Evolutionary conservation across 2,888 invertebrate species (phyloP), one percentile per base, ranked within the genome.

Genomic region (Calameuta pallipes): DNA sequence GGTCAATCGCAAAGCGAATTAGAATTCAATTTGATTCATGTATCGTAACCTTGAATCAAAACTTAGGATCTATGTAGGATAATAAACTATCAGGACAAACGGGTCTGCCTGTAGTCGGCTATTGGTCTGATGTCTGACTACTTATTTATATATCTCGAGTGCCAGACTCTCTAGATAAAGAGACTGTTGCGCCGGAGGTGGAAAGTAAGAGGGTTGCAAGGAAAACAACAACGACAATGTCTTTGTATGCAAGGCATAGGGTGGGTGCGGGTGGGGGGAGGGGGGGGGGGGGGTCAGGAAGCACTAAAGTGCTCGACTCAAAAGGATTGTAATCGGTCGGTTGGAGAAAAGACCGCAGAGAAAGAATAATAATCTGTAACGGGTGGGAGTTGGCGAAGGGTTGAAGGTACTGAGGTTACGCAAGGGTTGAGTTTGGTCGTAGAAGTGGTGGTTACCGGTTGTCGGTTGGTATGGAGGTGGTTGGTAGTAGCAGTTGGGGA

Each of bases 241-340:
- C 84, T 87, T 83, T 84, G 78, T 80, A 74, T 74, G 73, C 74
- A 73, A 73, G 69, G 33, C 76, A 78, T 75, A 77, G 78, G 75
- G 37, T 78, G 78, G 81, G 82, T 4, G 36, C 12, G 12, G 12
- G 36, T 12, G 36, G 36, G 12, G 1, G 3, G 12, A 3, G 3
- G 36, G 3, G 12, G 12, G 3, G 36, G 36, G 36, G 33, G 33
- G 3, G 33, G 4, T 33, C 33, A 82, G 85, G 80, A 83, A 81
- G 85, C 87, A 85, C 86, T 86, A 87, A 89, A 89, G 88, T 89
- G 89, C 87, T 86, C 85, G 83, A 85, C 85, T 88, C 87, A 89
- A 89, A 89, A 84, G 82, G 85, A 84, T 89, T 86, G 88, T 86
- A 89, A 89, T 89, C 89, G 84, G 82, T 85, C 76, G 76, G 82